Base-by-base conservation (phyloP, 2,888 invertebrate species). In the Colletes collaris region DNA sequence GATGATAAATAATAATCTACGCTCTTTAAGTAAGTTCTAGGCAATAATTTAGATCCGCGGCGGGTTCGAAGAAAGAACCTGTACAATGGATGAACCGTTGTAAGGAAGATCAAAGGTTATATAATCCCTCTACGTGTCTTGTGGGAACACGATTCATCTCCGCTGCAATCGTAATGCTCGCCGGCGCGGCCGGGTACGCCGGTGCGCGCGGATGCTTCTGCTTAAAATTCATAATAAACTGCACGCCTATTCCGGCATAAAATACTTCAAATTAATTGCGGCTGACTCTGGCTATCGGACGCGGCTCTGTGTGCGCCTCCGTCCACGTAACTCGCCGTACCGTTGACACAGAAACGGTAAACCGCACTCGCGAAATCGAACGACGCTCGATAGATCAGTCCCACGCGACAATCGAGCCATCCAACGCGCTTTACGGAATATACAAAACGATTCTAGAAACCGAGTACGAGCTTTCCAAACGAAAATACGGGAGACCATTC, bases 1-100 rank as follows among this genome's bases (percentile, higher is more conserved):
- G 83, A 87, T 84, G 86, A 86, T 86, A 87, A 86, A 86, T 86
- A 86, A 86, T 86, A 86, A 86, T 87, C 87, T 86, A 87, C 81
- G 87, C 83, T 85, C 81, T 86, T 86, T 85, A 86, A 86, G 86
- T 80, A 79, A 87, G 87, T 84, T 81, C 87, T 81, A 86, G 84
- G 86, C 87, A 86, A 87, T 86, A 87, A 87, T 86, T 86, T 87
- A 87, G 86, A 86, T 86, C 80, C 84, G 80, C 86, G 76, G 77
- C 76, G 73, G 79, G 76, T 74, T 76, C 87, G 84, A 81, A 84
- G 87, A 86, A 86, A 86, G 87, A 87, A 80, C 84, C 87, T 83
- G 80, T 78, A 86, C 86, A 86, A 86, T 86, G 86, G 86, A 86
- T 87, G 86, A 86, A 86, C 86, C 87, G 86, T 86, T 86, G 87